Conservation (phyloP, 1,140 invertebrate species). For the Heliconius melpomene region DNA sequence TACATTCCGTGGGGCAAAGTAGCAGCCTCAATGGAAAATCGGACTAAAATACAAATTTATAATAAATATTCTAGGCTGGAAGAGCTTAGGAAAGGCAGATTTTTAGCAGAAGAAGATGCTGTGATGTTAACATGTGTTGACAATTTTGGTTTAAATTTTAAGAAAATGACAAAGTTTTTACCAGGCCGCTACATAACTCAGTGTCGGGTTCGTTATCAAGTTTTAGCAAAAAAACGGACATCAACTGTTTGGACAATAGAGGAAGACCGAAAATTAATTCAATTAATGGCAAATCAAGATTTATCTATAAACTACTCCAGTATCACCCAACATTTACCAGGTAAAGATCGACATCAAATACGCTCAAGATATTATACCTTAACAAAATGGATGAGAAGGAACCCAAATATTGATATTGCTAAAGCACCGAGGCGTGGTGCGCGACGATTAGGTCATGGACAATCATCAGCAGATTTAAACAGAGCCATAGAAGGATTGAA, state of each 20-base stretch:
- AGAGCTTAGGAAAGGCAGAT: constrained; percentile 82
- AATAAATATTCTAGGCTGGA: constrained; percentile 80
- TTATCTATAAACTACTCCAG: constrained; percentile 56
- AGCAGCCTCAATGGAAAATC: constrained; percentile 81
- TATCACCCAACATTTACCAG: constrained; percentile 60
- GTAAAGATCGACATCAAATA: constrained; percentile 61
- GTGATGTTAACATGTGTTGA: constrained; percentile 82
- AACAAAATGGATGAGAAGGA: constrained; percentile 63
- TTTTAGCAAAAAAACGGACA: constrained; percentile 54
- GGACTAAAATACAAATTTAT: constrained; percentile 84
- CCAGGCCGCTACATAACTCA: constrained; percentile 63
- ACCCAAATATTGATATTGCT: constrained; percentile 61
- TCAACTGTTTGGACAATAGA: constrained; percentile 68
- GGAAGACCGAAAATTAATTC: constrained; percentile 68
- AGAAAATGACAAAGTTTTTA: constrained; percentile 57
- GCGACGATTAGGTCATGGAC: constrained; percentile 59
- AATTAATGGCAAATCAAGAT: constrained; percentile 66
- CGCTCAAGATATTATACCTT: constrained; percentile 63
- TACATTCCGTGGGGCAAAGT: constrained; percentile 85
- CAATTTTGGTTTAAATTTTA: constrained; percentile 83
- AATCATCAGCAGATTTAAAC: constrained; percentile 52
- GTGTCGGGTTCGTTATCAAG: constrained; percentile 57
- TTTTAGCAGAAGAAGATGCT: constrained; percentile 83
- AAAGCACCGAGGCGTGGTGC: constrained; percentile 64
- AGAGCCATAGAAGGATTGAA: constrained; percentile 66